phyloP scores from a whole-genome alignment of 2,888 invertebrate species.

The Lypha dubia region DNA sequence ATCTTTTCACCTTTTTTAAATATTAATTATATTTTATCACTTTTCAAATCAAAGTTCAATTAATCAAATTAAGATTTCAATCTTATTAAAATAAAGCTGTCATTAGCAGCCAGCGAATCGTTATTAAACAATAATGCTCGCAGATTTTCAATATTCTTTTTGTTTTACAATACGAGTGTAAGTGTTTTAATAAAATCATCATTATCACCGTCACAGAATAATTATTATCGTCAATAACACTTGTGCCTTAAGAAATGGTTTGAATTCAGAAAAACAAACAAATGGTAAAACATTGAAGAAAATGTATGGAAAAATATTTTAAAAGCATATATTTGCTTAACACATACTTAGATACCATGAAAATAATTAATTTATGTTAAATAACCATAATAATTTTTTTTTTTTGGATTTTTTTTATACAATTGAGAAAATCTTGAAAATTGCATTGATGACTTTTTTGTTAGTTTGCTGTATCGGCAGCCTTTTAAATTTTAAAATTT shows the following conservation, averaged over 20 bases:
- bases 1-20: no score
- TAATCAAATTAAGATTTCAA: conserved; percentile 2
- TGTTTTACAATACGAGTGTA: no score
- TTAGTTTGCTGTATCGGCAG: no score
- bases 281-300: not conserved
- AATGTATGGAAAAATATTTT: not conserved
- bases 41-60: conserved; percentile 6
- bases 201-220: conserved; percentile 25
- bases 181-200: conserved; percentile 34
- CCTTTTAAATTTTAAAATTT: no score
- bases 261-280: not conserved
- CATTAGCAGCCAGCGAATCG: conserved; percentile 33
- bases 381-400: no score
- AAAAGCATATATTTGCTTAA: not conserved
- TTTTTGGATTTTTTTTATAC: no score
- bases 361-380: not conserved
- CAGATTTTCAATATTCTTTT: not conserved
- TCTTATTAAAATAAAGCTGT: conserved; percentile 45
- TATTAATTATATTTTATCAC: not conserved
- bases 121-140: conserved; percentile 14
- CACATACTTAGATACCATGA: not conserved
- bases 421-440: no score
- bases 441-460: no score
- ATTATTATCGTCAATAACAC: conserved; percentile 46
- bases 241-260: conserved; percentile 18